Evolutionary conservation across 2,797 vertebrate genomes (phyloP), one percentile per base, ranked within the genome.

Genomic region (Babyrousa celebensis): DNA sequence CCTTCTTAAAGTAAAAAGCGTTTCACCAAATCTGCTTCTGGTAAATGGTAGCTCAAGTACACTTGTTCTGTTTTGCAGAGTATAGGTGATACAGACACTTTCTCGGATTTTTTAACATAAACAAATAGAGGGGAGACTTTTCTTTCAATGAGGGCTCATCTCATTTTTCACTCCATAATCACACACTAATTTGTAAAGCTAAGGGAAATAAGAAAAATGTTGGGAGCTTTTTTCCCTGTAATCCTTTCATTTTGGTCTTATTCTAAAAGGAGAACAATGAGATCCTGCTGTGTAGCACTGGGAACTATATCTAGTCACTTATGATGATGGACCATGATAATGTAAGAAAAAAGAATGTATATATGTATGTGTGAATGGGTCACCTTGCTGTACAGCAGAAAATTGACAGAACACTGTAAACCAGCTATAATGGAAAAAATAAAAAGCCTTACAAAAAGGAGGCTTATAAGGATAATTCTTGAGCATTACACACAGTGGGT

Each of bases 211-310:
- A 85, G 8, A 40, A 71, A 54, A 23, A 43, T 77, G 4, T 56
- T 56, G 40, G n/a, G 4, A 40, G 36, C 0, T 36, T 36, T 36
- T 36, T 92, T 36, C 78, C 25, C 52, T 54, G 2, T 60, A 56
- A n/a, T 71, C 27, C 17, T 95, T 91, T 96, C 43, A 36, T 88
- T 85, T 93, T 63, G 11, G 6, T 70, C 32, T 96, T 92, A 48
- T 5, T 62, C 40, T 72, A 32, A 91, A 90, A 79, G 1, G 10
- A 84, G 4, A 48, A 10, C 43, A 6, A 48, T 48, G 43, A 48
- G 43, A 48, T 48, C 43, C 43, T 48, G 43, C 43, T 48, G 6
- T 48, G 9, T 48, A 48, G 43, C 43, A 9, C 43, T 36, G 36
- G 36, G 36, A 36, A 36, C 36, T 48, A 7, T 48, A 48, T 10